Base-by-base conservation (phyloP, 30 jellyfish, hydroid and myxozoan genomes). In the Cassiopea andromeda region DNA sequence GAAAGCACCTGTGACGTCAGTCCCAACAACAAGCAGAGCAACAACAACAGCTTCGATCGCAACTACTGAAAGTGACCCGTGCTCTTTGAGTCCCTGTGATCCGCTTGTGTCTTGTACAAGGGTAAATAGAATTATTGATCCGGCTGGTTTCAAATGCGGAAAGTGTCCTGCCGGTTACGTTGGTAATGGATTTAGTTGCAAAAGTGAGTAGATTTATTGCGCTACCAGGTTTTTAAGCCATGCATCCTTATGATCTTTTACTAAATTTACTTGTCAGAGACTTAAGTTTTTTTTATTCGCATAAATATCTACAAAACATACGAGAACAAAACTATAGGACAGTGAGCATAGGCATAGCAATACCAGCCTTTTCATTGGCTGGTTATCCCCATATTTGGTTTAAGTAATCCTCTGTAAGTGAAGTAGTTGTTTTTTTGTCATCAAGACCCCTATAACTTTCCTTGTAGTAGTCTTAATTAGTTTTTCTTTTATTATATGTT, bases 121-220 rank as follows among this genome's bases (percentile, higher is more conserved):
- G 38, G 94, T 87, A 13, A 74, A 70, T 2, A 61, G 3, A n/a
- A 60, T 38, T 68, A 54, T 78, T 81, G 75, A 70, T 58, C 45
- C 85, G 7, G 85, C 94, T 67, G 94, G 94, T n/a, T 87, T 77
- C 90, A 87, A 46, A 69, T 87, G 94, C 50, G 94, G 94, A 19
- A 60, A 61, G 16, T 87, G 94, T 73, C 94, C 94, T 7, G 71
- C 90, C 44, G 94, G 94, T 82, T 87, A 87, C 47, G 48, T 38
- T 43, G 94, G 94, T 44, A 90, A 87, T 78, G 94, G 94, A 2
- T 49, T 77, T 44, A 68, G 54, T 0, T 87, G 94, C 76, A 78
- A 17, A 77, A 78, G 94, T 87, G 75, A 77, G 94, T 76, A 50
- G 64, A 50, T 50, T 50, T 50, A 50, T 5, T 50, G 5, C 8